A percentile compares a stretch with the other conserved stretches of the same genome.
phyloP scores from a whole-genome alignment of 2,888 invertebrate genomes.

The Psylliodes chrysocephalus region DNA sequence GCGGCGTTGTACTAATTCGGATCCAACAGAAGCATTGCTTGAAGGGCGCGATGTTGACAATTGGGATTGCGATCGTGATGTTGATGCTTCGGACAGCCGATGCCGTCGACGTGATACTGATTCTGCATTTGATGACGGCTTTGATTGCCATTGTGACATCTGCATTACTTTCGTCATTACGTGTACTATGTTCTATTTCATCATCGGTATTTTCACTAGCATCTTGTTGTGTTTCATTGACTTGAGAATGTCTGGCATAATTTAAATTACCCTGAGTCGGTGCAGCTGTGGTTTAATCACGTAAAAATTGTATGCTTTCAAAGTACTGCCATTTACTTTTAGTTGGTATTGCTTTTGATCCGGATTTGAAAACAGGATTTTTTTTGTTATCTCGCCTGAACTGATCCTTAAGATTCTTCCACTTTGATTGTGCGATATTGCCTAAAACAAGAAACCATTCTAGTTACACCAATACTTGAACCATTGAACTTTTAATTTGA shows the following conservation, averaged over 20 bases:
- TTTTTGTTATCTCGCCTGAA: constrained; percentile 5
- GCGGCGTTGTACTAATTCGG: neutral
- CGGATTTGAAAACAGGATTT: constrained; percentile 6
- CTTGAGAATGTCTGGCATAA: neutral
- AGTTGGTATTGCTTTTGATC: constrained; percentile 1
- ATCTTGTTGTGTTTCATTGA: neutral
- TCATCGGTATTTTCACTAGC: constrained; percentile 17
- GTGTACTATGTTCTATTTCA: constrained; percentile 9
- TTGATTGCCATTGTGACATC: constrained; percentile 1
- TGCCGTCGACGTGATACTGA: too few species aligned
- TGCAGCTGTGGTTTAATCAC: too few species aligned
- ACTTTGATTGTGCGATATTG: neutral
- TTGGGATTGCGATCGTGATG: constrained; percentile 21
- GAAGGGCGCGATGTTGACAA: constrained; percentile 15
- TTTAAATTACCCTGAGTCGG: neutral
- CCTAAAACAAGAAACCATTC: neutral
- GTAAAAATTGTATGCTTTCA: constrained; percentile 2
- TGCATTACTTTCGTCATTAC: constrained; percentile 22
- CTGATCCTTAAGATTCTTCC: constrained; percentile 2
- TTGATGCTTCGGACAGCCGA: constrained; percentile 13
- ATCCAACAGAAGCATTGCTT: constrained; percentile 1
- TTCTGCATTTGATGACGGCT: constrained; percentile 8
- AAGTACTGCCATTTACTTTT: constrained; percentile 11
- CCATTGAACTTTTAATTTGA: neutral
- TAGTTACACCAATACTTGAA: neutral